Percentiles rank a stretch among this genome's conserved stretches.
phyloP scores from a whole-genome alignment of 2,888 invertebrate species.

The Nowickia ferox region DNA sequence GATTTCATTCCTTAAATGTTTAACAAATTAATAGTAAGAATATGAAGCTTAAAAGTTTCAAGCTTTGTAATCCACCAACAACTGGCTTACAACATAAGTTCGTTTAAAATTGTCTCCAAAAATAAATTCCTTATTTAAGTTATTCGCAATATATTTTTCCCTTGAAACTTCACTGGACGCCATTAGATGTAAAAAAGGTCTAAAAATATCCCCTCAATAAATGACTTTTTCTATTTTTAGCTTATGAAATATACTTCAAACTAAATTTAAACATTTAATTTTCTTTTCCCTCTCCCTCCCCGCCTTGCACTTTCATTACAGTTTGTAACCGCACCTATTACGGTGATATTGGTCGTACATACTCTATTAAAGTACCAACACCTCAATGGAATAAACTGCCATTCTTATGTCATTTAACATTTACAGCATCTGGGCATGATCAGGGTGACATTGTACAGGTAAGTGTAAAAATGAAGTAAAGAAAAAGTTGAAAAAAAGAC shows the following conservation, averaged over 20 bases:
- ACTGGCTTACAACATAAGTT: too few species aligned
- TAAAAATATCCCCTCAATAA: background rate
- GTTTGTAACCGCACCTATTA: slow-evolving; percentile 96
- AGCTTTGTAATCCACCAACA: too few species aligned
- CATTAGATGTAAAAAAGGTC: background rate
- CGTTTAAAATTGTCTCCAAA: background rate
- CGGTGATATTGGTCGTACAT: slow-evolving; percentile 92
- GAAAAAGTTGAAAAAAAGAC: slow-evolving; percentile 22
- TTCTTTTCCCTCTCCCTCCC: slow-evolving; percentile 23
- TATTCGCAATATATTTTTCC: background rate
- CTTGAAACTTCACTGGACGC: background rate
- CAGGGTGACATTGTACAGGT: slow-evolving; percentile 95
- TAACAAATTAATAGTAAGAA: too few species aligned
- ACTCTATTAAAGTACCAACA: slow-evolving; percentile 90
- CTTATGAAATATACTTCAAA: slow-evolving; percentile 17
- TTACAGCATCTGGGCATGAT: slow-evolving; percentile 94
- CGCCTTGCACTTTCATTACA: slow-evolving; percentile 77
- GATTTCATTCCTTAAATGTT: too few species aligned
- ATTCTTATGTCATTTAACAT: slow-evolving; percentile 94
- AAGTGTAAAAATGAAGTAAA: slow-evolving; percentile 75
- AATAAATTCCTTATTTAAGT: background rate
- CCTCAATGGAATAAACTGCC: slow-evolving; percentile 90
- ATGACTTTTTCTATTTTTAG: background rate
- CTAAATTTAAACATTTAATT: background rate
- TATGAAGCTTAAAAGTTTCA: too few species aligned